Conservation (phyloP, 2,113 vertebrate species). For the Antennarius striatus region DNA sequence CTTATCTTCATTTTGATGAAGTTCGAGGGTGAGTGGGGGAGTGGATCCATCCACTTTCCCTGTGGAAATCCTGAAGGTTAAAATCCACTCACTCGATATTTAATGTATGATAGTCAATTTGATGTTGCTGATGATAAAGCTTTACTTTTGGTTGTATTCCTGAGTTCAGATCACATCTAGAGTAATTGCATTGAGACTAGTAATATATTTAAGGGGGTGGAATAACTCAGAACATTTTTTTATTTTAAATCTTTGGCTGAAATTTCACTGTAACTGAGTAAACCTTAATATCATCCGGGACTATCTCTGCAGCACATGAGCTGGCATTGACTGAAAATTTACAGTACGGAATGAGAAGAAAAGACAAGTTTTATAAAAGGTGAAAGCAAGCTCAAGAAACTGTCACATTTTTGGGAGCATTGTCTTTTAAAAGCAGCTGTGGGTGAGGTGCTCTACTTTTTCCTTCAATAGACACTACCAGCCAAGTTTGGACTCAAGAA, state of each 20-base stretch:
- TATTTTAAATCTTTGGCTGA: background rate
- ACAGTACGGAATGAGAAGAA: no score
- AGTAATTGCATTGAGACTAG: background rate
- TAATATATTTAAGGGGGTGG: no score
- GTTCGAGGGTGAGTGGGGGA: constrained; percentile 56
- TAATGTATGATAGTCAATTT: constrained; percentile 64
- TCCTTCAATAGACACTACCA: no score
- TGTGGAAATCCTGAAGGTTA: constrained; percentile 64
- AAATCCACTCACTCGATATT: constrained; percentile 67
- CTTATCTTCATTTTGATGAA: constrained; percentile 73
- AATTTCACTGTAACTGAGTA: background rate
- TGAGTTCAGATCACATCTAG: constrained; percentile 9
- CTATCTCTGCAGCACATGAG: no score
- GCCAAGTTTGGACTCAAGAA: no score
- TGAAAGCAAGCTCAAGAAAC: no score
- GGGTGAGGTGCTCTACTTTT: no score
- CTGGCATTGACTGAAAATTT: no score
- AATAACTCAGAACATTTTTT: no score
- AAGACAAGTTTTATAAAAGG: no score
- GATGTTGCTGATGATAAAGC: constrained; percentile 54
- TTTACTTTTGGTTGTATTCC: constrained; percentile 25
- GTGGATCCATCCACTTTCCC: constrained; percentile 60
- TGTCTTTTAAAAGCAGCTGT: no score
- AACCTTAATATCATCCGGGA: constrained; percentile 5
- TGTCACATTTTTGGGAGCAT: no score